Evolutionary conservation across 2,113 vertebrate species (phyloP).

Genomic region (Anguilla japonica): DNA sequence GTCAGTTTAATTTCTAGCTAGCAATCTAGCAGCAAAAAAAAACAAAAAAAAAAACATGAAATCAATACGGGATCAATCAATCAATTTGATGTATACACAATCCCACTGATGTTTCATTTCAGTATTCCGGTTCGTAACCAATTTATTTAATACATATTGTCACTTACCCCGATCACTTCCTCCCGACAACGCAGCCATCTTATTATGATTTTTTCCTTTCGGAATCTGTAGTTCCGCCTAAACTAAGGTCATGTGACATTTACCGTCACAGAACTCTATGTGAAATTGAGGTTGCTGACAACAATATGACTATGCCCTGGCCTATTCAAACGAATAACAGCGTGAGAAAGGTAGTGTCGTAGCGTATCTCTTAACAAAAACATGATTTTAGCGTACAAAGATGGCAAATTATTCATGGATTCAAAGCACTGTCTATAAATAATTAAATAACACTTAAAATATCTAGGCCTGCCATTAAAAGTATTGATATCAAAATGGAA

Average conservation of each 20-base stretch:
- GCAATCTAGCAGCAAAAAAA: not conserved
- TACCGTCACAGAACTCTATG: slow-evolving; percentile 6
- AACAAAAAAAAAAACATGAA: not conserved
- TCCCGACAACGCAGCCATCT: slow-evolving; percentile 67
- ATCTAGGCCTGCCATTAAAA: no score
- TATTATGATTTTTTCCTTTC: slow-evolving; percentile 38
- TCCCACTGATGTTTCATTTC: not conserved
- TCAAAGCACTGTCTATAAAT: no score
- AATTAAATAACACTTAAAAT: no score
- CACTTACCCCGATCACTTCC: slow-evolving; percentile 59
- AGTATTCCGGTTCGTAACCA: not conserved
- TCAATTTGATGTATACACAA: not conserved
- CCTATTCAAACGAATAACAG: no score
- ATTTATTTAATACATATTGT: not conserved
- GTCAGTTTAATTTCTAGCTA: not conserved
- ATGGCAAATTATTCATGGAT: no score
- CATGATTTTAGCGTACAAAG: no score
- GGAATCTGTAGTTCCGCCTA: slow-evolving; percentile 44
- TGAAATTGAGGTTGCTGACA: no score
- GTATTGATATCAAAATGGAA: no score
- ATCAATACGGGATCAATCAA: not conserved
- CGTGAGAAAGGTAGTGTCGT: no score
- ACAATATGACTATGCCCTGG: no score
- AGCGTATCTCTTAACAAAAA: no score
- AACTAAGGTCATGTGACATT: slow-evolving; percentile 1